Evolutionary conservation across 2,113 vertebrate species (phyloP), one percentile per base, ranked within the genome.

Genomic region (Potamarius usumacintae): DNA sequence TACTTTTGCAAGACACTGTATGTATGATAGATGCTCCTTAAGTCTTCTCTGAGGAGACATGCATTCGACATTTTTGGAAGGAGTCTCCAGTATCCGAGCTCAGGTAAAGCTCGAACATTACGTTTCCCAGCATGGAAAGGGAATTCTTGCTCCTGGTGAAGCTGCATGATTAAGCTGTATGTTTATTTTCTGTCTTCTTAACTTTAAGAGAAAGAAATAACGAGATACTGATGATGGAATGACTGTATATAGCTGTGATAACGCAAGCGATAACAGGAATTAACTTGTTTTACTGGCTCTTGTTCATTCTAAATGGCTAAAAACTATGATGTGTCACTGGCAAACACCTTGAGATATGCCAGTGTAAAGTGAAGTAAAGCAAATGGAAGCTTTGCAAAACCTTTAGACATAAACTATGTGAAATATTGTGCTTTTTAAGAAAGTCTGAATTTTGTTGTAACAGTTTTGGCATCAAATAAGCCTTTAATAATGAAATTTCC

Each of bases 401-500:
- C 7, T 20, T 80, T 58, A 18, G 10, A 10, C 8, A 20, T 53
- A 27, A 8, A 27, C 7, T 42, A 27, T 63, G 14, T 12, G 11
- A 63, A n/a, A 78, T 11, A 2, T 1, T 1, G 18, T 17, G 30
- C 10, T 55, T 0, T 34, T 34, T 57, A 2, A 62, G 53, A 63
- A 25, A 11, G 7, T 50, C 57, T 25, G 34, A 11, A 62, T 20
- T 34, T 9, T 8, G 12, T 18, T 30, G 48, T 22, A 84, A 71
- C 71, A 76, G 42, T 17, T 84, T 60, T 78, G 27, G 15, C 4
- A 60, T 67, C 6, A 27, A 63, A 69, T 42, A 11, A 14, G 10
- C 65, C 79, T 76, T 50, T 69, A 79, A 85, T 80, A 82, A 87
- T 85, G 74, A 86, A 79, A 85, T 57, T 69, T 67, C 81, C 85